These are phyloP conservation scores for Calcarius lapponicus DNA, from an alignment of 2,797 vertebrate species.

Conservation along the genomic window DNA sequence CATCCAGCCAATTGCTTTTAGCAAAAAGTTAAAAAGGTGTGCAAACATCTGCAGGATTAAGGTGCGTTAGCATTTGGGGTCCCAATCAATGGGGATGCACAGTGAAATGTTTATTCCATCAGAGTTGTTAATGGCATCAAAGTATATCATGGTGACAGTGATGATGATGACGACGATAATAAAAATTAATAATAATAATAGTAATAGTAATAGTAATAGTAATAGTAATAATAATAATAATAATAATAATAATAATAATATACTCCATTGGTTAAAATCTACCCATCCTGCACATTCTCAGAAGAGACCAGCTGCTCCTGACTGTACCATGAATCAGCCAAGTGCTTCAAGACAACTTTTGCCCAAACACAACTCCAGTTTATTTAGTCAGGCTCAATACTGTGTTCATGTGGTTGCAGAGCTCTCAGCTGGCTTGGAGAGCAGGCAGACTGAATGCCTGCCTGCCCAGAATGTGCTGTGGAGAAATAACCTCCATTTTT, in stretches of 20 bases:
- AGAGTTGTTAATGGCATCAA: neutral
- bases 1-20: neutral
- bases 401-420: neutral
- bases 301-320: neutral
- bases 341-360: slow-evolving; percentile 36
- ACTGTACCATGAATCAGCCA: neutral
- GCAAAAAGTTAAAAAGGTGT: neutral
- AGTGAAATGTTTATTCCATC: neutral
- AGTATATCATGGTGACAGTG: neutral
- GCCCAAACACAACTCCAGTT: slow-evolving; percentile 26
- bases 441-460: neutral
- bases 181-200: no score
- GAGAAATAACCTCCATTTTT: slow-evolving; percentile 51
- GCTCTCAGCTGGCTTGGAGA: neutral
- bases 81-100: neutral
- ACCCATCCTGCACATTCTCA: neutral
- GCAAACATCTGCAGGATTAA: neutral
- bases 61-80: neutral
- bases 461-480: slow-evolving; percentile 36
- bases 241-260: no score
- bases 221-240: no score
- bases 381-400: slow-evolving; percentile 17
- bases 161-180: neutral
- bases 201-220: no score
- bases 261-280: neutral